Evolutionary conservation across 2,113 vertebrate species (phyloP).

Genomic region (Merops nubicus): DNA sequence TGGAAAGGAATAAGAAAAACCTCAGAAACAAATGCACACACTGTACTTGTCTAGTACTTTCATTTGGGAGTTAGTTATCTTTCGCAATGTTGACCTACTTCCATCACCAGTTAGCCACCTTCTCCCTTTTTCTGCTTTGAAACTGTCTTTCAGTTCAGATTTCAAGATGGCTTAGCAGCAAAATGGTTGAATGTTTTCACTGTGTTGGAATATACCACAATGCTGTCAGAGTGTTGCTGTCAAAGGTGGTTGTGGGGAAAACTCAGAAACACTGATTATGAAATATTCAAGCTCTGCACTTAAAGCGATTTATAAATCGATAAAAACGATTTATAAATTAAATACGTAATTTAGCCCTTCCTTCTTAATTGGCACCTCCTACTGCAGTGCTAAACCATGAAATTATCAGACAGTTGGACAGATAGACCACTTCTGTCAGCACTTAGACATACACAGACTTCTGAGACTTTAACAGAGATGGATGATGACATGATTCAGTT

Average conservation of each 20-base stretch:
- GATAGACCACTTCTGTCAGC: neutral
- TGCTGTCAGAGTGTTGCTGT: neutral
- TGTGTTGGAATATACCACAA: neutral
- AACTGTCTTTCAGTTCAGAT: neutral
- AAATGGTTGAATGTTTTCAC: neutral
- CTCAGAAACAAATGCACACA: neutral
- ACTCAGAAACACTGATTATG: neutral
- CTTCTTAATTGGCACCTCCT: neutral
- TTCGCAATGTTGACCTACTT: neutral
- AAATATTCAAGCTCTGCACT: neutral
- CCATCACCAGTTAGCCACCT: neutral
- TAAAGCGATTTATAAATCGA: neutral
- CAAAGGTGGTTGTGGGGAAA: rapidly evolving
- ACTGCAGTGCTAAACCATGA: neutral
- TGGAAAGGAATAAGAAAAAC: neutral
- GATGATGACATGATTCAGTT: neutral
- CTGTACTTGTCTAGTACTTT: neutral
- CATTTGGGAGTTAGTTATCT: neutral
- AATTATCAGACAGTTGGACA: neutral
- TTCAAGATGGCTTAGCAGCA: neutral
- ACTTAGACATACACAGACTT: neutral
- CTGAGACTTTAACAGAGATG: neutral
- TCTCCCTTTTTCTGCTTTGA: neutral
- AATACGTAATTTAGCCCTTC: neutral
- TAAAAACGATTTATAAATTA: neutral